Evolutionary conservation across 1,140 invertebrate species (phyloP).

Genomic region (Hormaphis cornu): DNA sequence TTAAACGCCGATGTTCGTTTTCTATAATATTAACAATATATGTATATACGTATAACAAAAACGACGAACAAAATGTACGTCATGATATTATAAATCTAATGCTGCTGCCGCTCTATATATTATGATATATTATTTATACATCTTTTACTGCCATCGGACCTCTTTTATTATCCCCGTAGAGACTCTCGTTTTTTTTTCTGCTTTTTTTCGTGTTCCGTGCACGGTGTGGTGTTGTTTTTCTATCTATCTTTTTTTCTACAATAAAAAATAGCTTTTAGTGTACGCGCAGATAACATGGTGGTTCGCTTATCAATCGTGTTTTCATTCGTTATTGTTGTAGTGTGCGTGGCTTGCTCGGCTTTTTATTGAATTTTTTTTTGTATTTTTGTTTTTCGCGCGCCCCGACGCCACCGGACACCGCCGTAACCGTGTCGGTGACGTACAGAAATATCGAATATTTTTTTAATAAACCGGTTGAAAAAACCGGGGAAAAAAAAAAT

Average conservation of each 20-base stretch:
- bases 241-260: not conserved
- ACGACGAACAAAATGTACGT: no score
- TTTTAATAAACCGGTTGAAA: no score
- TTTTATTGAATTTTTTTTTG: no score
- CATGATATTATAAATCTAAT: not conserved
- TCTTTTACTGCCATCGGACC: not conserved
- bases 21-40: not conserved
- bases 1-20: not conserved
- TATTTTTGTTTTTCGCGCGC: no score
- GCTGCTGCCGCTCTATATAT: no score
- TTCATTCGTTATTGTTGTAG: not conserved
- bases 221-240: not conserved
- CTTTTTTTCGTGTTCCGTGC: not conserved
- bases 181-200: not conserved
- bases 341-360: constrained; percentile 6
- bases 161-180: not conserved
- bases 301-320: no score
- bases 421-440: no score
- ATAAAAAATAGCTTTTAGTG: not conserved
- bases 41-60: not conserved
- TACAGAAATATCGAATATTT: no score
- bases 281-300: no score
- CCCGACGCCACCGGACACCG: no score
- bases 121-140: no score
- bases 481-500: no score